A percentile compares a stretch with the other conserved stretches of the same genome.
phyloP scores from a whole-genome alignment of 2,888 invertebrate genomes.

The Eupithecia subumbrata region DNA sequence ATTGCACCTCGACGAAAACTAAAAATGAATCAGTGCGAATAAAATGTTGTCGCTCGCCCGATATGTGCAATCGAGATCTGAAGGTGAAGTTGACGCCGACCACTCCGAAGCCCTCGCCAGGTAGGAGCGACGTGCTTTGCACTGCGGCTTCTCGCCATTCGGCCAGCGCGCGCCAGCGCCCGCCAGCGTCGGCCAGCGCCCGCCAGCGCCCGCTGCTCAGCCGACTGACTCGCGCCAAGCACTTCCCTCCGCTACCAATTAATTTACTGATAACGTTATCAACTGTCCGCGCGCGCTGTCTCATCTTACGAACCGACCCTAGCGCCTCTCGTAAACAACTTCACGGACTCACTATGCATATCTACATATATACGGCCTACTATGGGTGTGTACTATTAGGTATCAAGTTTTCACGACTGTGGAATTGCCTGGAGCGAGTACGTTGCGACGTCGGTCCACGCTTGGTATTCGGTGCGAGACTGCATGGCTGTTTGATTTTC shows the following conservation, averaged over 20 bases:
- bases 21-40: conserved; percentile 91
- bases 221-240: conserved; percentile 24
- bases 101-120: conserved; percentile 86
- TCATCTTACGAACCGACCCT: neutral
- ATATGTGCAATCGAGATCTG: conserved; percentile 90
- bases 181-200: conserved; percentile 3
- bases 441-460: conserved; percentile 45
- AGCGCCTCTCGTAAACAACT: conserved; percentile 5
- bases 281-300: neutral
- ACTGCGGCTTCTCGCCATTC: conserved; percentile 41
- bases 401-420: neutral
- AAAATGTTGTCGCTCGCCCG: conserved; percentile 90
- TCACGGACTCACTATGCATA: neutral
- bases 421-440: conserved; percentile 31
- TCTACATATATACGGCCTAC: neutral
- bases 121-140: conserved; percentile 79
- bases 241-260: conserved; percentile 2
- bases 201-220: conserved; percentile 5
- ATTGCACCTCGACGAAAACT: conserved; percentile 90
- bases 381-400: neutral
- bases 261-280: conserved; percentile 4
- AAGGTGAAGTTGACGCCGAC: conserved; percentile 87
- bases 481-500: conserved; percentile 71
- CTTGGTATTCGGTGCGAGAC: conserved; percentile 69
- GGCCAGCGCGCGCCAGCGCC: conserved; percentile 30